phyloP scores from a whole-genome alignment of 2,113 vertebrate genomes.

The Brachyhypopomus gauderio region DNA sequence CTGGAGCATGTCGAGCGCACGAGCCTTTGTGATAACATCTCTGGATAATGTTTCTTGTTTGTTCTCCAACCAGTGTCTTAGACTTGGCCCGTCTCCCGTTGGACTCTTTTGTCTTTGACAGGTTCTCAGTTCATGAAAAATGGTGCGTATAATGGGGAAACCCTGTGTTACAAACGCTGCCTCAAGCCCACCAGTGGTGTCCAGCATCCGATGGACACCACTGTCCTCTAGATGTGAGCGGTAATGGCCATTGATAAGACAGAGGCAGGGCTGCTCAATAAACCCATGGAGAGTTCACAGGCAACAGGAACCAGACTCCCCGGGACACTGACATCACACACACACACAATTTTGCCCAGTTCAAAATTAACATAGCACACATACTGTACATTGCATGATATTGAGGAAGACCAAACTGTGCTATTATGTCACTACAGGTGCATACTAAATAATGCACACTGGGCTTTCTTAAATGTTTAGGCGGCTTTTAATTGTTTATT shows the following conservation, averaged over 20 bases:
- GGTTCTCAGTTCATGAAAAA: background rate
- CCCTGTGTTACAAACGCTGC: slow-evolving; percentile 13
- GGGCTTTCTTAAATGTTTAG: background rate
- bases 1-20: too few species aligned
- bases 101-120: too few species aligned
- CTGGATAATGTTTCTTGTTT: slow-evolving; percentile 10
- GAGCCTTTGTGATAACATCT: slow-evolving; percentile 5
- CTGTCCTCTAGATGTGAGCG: slow-evolving; percentile 15
- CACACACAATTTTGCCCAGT: background rate
- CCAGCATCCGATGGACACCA: background rate
- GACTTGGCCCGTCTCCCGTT: background rate
- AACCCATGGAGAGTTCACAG: slow-evolving; percentile 29
- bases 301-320: slow-evolving; percentile 1
- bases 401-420: background rate
- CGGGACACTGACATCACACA: slow-evolving; percentile 29
- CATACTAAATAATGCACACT: background rate
- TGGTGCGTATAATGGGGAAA: background rate
- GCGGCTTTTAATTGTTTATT: background rate
- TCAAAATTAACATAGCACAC: background rate
- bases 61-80: background rate
- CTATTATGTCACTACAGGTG: slow-evolving; percentile 11
- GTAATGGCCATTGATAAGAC: slow-evolving; percentile 15
- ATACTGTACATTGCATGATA: slow-evolving; percentile 5
- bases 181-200: slow-evolving; percentile 6
- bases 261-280: slow-evolving; percentile 37